These are phyloP conservation scores for Pristionchus maxplancki DNA, from an alignment of 2,888 invertebrate species.

Conservation along the genomic window DNA sequence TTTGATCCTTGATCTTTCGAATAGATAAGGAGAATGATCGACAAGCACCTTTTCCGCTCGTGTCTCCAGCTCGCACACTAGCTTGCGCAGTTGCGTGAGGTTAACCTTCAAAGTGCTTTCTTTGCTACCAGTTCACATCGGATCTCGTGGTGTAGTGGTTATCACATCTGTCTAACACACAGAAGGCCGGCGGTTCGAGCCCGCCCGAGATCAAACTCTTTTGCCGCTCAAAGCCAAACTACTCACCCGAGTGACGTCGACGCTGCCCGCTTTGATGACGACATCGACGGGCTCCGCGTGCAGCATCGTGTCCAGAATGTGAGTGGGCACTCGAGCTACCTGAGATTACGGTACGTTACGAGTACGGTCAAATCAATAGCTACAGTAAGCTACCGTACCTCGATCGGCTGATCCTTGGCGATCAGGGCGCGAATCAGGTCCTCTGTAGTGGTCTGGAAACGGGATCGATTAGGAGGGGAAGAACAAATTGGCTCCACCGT, in stretches of 20 bases:
- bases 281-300: slow-evolving; percentile 6
- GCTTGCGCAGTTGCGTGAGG: neutral
- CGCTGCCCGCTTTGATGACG: neutral
- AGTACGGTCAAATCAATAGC: neutral
- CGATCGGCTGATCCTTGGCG: neutral
- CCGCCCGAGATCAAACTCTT: slow-evolving; percentile 65
- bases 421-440: neutral
- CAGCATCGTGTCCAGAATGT: neutral
- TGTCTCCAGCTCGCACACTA: neutral
- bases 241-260: slow-evolving; percentile 22
- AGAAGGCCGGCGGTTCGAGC: slow-evolving; percentile 69
- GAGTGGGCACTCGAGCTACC: slow-evolving; percentile 11
- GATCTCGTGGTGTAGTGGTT: slow-evolving; percentile 63
- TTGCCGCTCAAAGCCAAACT: neutral
- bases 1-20: neutral
- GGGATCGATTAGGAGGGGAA: neutral
- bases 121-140: neutral
- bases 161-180: slow-evolving; percentile 71
- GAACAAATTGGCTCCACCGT: too few species aligned
- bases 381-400: slow-evolving; percentile 14
- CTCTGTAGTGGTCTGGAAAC: neutral
- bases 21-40: neutral
- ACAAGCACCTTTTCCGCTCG: neutral
- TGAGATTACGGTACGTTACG: neutral
- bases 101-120: slow-evolving; percentile 18